These are phyloP conservation scores for Diceros bicornis DNA, from an alignment of 2,797 vertebrate species.

Conservation along the genomic window DNA sequence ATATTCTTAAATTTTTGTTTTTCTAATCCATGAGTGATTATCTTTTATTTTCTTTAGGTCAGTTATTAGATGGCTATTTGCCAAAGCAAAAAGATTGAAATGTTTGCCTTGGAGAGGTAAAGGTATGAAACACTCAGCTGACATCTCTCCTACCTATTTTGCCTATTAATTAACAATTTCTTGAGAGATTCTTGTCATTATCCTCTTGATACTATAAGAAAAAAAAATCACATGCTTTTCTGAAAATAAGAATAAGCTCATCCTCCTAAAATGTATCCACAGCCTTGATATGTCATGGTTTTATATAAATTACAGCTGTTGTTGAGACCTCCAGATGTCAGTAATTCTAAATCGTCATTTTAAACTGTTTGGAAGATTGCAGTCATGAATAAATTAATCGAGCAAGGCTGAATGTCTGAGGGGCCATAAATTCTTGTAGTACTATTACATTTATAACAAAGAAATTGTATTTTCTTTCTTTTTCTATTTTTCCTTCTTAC, in stretches of 20 bases:
- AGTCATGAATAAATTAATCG: conserved; percentile 43
- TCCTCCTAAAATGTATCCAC: not conserved
- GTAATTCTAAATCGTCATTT: conserved; percentile 59
- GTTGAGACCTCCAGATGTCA: not conserved
- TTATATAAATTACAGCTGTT: not conserved
- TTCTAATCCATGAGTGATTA: not conserved
- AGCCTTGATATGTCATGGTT: not conserved
- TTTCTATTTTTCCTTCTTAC: not conserved
- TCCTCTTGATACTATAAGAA: not conserved
- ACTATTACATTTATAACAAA: not conserved
- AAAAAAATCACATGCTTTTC: not conserved
- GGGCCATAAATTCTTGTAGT: not conserved
- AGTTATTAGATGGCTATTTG: not conserved
- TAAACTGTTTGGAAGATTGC: conserved; percentile 3
- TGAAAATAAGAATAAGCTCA: conserved; percentile 34
- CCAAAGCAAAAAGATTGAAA: not conserved
- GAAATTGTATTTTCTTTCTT: not conserved
- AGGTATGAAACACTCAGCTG: not conserved
- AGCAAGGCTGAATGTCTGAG: not conserved
- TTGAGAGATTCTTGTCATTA: not conserved
- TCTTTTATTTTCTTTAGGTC: not conserved
- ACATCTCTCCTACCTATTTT: not conserved
- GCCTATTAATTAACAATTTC: not conserved
- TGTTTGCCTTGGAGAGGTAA: not conserved
- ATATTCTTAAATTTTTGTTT: not conserved